phyloP scores from a whole-genome alignment of 2,113 vertebrate species.

The Gasterosteus aculeatus region DNA sequence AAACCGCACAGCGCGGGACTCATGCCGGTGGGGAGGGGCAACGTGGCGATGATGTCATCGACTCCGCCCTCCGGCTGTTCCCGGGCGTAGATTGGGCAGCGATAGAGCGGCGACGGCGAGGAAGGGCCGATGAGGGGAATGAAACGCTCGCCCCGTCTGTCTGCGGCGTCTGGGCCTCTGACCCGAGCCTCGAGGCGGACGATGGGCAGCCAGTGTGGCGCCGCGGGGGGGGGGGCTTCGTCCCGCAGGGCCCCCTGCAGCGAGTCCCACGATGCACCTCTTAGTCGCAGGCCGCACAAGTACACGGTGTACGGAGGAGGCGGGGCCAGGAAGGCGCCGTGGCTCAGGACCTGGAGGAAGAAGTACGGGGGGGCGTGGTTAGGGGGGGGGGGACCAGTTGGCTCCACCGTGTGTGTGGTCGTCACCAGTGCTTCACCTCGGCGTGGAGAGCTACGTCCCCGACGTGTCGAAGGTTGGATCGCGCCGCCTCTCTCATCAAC shows the following conservation, averaged over 20 bases:
- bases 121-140: background rate
- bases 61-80: constrained; percentile 11
- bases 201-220: constrained; percentile 72
- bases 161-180: background rate
- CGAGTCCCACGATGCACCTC: constrained; percentile 82
- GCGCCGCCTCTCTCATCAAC: constrained; percentile 76
- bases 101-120: constrained; percentile 43
- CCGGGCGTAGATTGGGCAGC: constrained; percentile 80
- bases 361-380: background rate
- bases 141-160: too few relatives aligned
- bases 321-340: background rate
- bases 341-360: constrained; percentile 64
- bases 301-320: constrained; percentile 65
- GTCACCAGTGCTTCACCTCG: constrained; percentile 65
- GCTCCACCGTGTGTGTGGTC: too few relatives aligned
- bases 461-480: constrained; percentile 49
- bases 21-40: constrained; percentile 74
- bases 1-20: constrained; percentile 72
- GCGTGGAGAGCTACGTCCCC: constrained; percentile 64
- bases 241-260: constrained; percentile 70
- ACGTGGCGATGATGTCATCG: constrained; percentile 64
- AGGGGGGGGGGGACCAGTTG: background rate
- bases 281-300: constrained; percentile 83
- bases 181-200: constrained; percentile 66
- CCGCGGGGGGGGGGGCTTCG: constrained; percentile 46